Conservation (phyloP, 2,113 vertebrate species). For the Polypterus bichir region DNA sequence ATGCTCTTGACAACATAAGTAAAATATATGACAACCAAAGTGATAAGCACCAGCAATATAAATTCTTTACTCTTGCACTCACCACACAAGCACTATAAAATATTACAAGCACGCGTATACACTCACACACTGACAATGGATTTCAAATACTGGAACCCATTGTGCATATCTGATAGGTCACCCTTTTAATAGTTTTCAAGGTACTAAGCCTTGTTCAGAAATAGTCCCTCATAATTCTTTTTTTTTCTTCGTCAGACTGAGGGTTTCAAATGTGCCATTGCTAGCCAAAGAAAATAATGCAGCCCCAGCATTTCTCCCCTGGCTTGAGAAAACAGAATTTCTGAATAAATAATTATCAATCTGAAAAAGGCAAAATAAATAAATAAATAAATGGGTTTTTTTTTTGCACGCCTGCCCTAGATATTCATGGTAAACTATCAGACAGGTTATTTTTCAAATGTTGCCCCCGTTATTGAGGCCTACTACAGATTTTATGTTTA, state of each 20-base stretch:
- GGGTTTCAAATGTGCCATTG: constrained; percentile 14
- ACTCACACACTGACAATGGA: too few species aligned
- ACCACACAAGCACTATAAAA: too few species aligned
- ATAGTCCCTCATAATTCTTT: constrained; percentile 1
- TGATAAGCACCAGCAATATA: too few species aligned
- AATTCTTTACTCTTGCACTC: too few species aligned
- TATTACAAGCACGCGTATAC: too few species aligned
- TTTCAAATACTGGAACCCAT: too few species aligned
- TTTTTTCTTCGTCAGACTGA: background rate
- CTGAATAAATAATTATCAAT: constrained; percentile 12
- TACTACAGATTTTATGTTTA: background rate
- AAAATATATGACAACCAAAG: too few species aligned
- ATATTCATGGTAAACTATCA: constrained; percentile 13
- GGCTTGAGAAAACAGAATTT: constrained; percentile 13
- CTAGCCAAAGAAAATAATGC: constrained; percentile 10
- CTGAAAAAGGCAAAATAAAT: constrained; percentile 7
- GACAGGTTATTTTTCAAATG: constrained; percentile 9
- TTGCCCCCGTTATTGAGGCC: constrained; percentile 5
- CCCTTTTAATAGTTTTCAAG: background rate
- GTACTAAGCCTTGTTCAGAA: background rate
- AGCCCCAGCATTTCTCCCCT: constrained; percentile 10
- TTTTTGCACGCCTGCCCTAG: constrained; percentile 7
- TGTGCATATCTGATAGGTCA: too few species aligned
- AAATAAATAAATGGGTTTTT: constrained; percentile 12
- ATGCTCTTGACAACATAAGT: too few species aligned